phyloP scores from a whole-genome alignment of 2,888 invertebrate genomes.

The Ptychoptera contaminata region DNA sequence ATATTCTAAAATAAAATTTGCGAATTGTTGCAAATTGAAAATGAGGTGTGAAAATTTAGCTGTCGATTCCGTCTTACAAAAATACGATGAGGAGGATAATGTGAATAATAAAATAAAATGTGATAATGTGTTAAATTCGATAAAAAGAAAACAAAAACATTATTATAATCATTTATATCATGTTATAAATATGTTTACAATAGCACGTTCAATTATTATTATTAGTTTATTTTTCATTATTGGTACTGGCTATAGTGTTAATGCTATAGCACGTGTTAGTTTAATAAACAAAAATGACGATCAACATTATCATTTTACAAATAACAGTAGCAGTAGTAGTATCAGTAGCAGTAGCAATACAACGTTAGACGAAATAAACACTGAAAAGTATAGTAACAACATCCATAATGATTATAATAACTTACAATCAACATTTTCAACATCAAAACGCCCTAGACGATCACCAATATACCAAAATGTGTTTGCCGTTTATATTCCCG shows the following conservation, averaged over 20 bases:
- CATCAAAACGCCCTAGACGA: not conserved
- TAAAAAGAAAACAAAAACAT: not conserved
- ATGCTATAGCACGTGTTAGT: not conserved
- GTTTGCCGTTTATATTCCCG: slow-evolving; percentile 75
- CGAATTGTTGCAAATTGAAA: no score
- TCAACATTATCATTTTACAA: not conserved
- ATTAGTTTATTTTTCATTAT: not conserved
- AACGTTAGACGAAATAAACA: slow-evolving; percentile 12
- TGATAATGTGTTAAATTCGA: not conserved
- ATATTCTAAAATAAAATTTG: no score
- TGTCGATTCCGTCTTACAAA: no score
- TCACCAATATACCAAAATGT: slow-evolving; percentile 54
- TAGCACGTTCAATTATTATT: not conserved
- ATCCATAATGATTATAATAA: slow-evolving; percentile 12
- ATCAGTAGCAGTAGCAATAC: slow-evolving; percentile 8
- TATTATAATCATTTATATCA: not conserved
- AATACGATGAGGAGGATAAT: no score
- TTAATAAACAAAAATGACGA: slow-evolving; percentile 4
- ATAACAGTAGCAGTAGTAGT: slow-evolving; percentile 4
- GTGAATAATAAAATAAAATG: no score
- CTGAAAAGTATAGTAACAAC: slow-evolving; percentile 11
- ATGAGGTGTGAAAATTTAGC: no score
- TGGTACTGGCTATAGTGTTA: not conserved
- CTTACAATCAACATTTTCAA: not conserved
- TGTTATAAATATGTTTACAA: not conserved